Conservation (phyloP, 2,888 invertebrate species). For the Drosophila cognata region DNA sequence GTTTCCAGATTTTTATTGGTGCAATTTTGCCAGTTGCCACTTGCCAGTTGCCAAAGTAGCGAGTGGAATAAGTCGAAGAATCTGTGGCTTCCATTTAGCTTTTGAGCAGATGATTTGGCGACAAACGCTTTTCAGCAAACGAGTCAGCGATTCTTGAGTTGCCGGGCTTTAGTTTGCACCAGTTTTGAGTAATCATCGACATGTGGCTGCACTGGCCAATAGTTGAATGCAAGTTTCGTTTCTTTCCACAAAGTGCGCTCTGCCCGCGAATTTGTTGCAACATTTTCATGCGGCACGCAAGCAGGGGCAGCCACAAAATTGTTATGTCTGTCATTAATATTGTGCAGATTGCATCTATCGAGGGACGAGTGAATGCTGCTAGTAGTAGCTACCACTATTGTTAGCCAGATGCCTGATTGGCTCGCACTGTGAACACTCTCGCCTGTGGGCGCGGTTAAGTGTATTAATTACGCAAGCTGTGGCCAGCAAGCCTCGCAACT, state of each 20-base stretch:
- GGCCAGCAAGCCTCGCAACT: slow-evolving; percentile 6
- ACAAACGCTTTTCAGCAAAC: slow-evolving; percentile 4
- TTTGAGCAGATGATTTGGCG: slow-evolving; percentile 26
- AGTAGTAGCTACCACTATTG: neutral
- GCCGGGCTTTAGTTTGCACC: neutral
- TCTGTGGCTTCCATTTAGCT: slow-evolving; percentile 7
- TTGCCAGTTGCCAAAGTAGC: slow-evolving; percentile 11
- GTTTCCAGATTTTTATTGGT: slow-evolving; percentile 52
- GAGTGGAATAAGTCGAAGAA: slow-evolving; percentile 9
- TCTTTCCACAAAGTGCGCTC: slow-evolving; percentile 39
- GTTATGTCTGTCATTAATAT: slow-evolving; percentile 68
- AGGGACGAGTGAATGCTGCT: neutral
- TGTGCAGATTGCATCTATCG: slow-evolving; percentile 51
- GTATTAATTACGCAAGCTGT: slow-evolving; percentile 49
- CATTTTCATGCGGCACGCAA: slow-evolving; percentile 49
- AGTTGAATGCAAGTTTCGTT: slow-evolving; percentile 16
- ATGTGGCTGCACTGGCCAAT: slow-evolving; percentile 20
- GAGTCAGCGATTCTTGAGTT: neutral
- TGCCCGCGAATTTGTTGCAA: slow-evolving; percentile 19
- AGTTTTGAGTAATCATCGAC: slow-evolving; percentile 34
- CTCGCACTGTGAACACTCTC: neutral
- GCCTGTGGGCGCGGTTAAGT: slow-evolving; percentile 21
- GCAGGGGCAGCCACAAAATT: slow-evolving; percentile 30
- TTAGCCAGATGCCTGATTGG: neutral
- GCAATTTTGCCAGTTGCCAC: slow-evolving; percentile 2